phyloP scores from a whole-genome alignment of 2,113 vertebrate genomes.

The Athene cunicularia region DNA sequence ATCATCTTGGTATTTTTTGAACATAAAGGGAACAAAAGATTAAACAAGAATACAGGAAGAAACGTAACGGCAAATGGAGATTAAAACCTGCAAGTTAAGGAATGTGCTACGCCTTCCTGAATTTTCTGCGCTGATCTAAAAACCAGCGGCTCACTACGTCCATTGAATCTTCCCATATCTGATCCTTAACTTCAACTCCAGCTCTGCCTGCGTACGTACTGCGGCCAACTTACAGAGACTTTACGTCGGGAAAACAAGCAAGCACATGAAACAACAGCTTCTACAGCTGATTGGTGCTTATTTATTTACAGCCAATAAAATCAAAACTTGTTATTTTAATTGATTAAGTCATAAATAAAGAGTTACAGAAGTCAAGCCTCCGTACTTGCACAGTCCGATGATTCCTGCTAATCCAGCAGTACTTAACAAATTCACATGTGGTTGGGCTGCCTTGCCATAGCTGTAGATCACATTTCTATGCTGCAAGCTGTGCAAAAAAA shows the following conservation, averaged over 20 bases:
- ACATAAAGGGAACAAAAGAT: slow-evolving; percentile 28
- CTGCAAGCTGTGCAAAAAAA: slow-evolving; percentile 67
- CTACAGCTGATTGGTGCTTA: slow-evolving; percentile 32
- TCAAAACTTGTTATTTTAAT: slow-evolving; percentile 66
- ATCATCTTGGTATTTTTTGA: slow-evolving; percentile 7
- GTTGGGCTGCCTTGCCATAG: slow-evolving; percentile 60
- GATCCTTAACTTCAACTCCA: not conserved
- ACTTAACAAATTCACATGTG: slow-evolving; percentile 67
- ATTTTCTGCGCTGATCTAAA: slow-evolving; percentile 6
- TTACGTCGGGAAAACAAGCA: not conserved
- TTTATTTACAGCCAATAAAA: slow-evolving; percentile 36
- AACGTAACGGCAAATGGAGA: slow-evolving; percentile 22
- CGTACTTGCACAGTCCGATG: slow-evolving; percentile 4
- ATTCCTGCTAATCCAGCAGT: slow-evolving; percentile 71
- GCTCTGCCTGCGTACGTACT: not conserved
- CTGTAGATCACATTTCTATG: slow-evolving; percentile 58
- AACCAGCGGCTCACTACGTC: not conserved
- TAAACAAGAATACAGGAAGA: slow-evolving; percentile 9
- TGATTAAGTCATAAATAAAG: slow-evolving; percentile 64
- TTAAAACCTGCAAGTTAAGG: not conserved
- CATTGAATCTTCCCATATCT: not conserved
- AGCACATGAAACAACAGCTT: slow-evolving; percentile 20
- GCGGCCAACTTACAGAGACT: not conserved
- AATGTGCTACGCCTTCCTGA: not conserved
- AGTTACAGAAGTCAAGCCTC: slow-evolving; percentile 48